Percentiles rank a stretch among this genome's conserved stretches.
Evolutionary conservation across 2,888 invertebrate genomes (phyloP).

Genomic region (Buathra laborator): DNA sequence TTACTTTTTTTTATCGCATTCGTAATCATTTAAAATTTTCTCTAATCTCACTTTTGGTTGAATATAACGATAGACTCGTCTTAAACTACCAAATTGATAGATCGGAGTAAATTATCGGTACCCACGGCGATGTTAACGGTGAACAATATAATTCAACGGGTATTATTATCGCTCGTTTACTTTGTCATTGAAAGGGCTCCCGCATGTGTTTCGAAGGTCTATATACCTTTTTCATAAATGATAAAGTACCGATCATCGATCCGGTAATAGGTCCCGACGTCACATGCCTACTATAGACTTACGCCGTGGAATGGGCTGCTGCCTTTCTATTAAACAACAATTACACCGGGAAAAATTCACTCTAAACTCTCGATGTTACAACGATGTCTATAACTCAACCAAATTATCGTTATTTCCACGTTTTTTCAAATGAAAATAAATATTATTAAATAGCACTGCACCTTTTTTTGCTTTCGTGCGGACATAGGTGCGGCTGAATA

Average conservation of each 20-base stretch:
- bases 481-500: slow-evolving; percentile 3
- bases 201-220: slow-evolving; percentile 24
- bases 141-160: neutral
- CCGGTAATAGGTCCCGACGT: slow-evolving; percentile 47
- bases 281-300: slow-evolving; percentile 11
- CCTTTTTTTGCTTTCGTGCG: neutral
- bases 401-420: neutral
- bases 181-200: slow-evolving; percentile 32
- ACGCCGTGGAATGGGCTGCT: slow-evolving; percentile 1
- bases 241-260: slow-evolving; percentile 64
- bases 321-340: slow-evolving; percentile 25
- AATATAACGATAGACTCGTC: too few relatives aligned
- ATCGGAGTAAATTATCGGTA: neutral
- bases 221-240: slow-evolving; percentile 52
- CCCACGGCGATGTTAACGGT: neutral
- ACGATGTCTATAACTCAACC: neutral
- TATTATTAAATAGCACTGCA: neutral
- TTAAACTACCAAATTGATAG: too few relatives aligned
- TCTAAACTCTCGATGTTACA: neutral
- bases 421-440: neutral
- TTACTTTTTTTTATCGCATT: too few relatives aligned
- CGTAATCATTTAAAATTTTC: too few relatives aligned
- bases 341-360: neutral
- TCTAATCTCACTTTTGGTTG: too few relatives aligned
- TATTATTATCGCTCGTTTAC: neutral